phyloP scores from a whole-genome alignment of 2,797 vertebrate species.

The Sebastiscus albofasciatus region DNA sequence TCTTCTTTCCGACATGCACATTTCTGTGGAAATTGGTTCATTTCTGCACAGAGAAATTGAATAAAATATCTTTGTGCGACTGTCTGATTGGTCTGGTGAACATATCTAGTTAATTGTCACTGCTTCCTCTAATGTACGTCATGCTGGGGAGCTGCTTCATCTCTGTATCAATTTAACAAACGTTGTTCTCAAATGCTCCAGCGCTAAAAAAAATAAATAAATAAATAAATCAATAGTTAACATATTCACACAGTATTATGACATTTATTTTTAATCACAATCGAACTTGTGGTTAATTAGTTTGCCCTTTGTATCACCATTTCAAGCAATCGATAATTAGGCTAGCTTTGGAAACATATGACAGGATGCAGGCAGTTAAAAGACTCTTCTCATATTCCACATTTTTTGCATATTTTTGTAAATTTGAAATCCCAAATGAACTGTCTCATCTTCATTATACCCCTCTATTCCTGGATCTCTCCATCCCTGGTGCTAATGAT shows the following conservation, averaged over 20 bases:
- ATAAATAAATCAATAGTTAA: not conserved
- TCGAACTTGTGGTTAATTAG: constrained; percentile 38
- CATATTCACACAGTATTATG: not conserved
- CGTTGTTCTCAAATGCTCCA: not conserved
- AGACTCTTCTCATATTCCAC: constrained; percentile 8
- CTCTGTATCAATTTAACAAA: not conserved
- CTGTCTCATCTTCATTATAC: constrained; percentile 48
- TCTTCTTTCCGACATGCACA: not conserved
- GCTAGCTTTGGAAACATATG: constrained; percentile 14
- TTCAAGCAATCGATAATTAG: constrained; percentile 52
- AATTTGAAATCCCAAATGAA: constrained; percentile 48
- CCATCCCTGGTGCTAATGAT: constrained; percentile 61
- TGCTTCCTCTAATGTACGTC: constrained; percentile 30
- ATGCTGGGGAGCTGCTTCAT: constrained; percentile 4
- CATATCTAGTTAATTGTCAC: constrained; percentile 35
- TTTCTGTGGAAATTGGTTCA: constrained; percentile 16
- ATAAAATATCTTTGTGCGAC: constrained; percentile 8
- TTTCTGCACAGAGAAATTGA: constrained; percentile 25
- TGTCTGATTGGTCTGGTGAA: constrained; percentile 29
- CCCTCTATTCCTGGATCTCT: constrained; percentile 47
- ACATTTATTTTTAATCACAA: constrained; percentile 33
- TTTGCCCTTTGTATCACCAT: constrained; percentile 1
- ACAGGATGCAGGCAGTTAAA: constrained; percentile 18
- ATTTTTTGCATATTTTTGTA: constrained; percentile 47
- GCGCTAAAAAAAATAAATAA: not conserved